Conservation (phyloP, 1,140 invertebrate genomes). For the Ylistrum balloti region DNA sequence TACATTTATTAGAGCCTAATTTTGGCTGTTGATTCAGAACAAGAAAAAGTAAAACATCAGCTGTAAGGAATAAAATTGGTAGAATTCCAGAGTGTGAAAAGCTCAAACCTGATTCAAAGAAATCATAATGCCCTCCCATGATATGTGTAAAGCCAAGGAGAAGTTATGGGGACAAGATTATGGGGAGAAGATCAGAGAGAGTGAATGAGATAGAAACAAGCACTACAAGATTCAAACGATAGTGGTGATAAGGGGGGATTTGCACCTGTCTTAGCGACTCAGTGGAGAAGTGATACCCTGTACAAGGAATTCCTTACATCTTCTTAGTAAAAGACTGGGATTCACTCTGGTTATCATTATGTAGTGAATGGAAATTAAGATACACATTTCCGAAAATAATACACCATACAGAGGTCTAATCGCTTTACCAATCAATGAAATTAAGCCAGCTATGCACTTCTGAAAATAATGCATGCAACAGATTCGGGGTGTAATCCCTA, state of each 20-base stretch:
- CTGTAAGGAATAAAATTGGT: neutral
- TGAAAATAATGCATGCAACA: too few relatives aligned
- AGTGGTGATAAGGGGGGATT: conserved; percentile 31
- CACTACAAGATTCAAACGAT: neutral
- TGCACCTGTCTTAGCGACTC: neutral
- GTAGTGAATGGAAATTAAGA: too few relatives aligned
- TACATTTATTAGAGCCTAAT: too few relatives aligned
- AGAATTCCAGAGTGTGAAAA: conserved; percentile 9
- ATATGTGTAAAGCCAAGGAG: neutral
- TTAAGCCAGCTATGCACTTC: too few relatives aligned
- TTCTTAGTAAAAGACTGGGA: too few relatives aligned
- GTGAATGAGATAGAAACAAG: neutral
- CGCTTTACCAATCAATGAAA: too few relatives aligned
- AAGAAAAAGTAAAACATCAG: too few relatives aligned
- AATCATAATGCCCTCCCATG: neutral
- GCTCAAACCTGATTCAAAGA: neutral
- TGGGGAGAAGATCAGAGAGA: neutral
- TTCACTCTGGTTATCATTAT: too few relatives aligned
- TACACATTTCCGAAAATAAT: too few relatives aligned
- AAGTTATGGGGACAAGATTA: conserved; percentile 11
- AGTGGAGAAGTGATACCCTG: neutral
- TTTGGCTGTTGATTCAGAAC: too few relatives aligned
- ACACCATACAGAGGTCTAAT: too few relatives aligned
- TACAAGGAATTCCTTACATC: neutral
- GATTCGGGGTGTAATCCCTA: neutral